phyloP scores from a whole-genome alignment of 2,113 vertebrate species.

The Stictonetta naevosa region DNA sequence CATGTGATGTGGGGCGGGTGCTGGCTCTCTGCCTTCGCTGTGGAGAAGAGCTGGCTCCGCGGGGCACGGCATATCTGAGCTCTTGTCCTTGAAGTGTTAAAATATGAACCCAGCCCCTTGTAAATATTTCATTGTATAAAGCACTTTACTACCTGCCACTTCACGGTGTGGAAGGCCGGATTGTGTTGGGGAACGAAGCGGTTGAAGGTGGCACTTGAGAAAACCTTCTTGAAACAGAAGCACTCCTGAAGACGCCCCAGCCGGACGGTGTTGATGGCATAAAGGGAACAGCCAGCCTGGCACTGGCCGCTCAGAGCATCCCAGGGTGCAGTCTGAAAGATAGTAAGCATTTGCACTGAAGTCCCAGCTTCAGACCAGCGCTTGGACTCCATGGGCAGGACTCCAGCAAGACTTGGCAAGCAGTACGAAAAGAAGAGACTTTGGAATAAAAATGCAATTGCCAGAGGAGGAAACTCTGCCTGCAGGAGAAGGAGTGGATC shows the following conservation, averaged over 20 bases:
- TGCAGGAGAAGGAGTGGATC: conserved; percentile 40
- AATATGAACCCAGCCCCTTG: conserved; percentile 45
- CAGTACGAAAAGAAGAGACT: conserved; percentile 36
- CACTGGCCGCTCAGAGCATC: conserved; percentile 51
- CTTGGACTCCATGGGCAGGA: conserved; percentile 44
- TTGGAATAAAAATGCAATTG: conserved; percentile 47
- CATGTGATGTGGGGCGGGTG: rapidly evolving
- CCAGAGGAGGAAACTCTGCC: conserved; percentile 33
- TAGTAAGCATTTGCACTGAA: conserved; percentile 67
- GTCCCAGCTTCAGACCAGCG: conserved; percentile 65
- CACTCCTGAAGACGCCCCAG: conserved; percentile 34
- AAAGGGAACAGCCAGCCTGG: conserved; percentile 51
- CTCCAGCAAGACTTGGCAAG: conserved; percentile 18
- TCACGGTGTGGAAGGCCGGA: conserved; percentile 48
- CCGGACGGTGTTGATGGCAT: background rate
- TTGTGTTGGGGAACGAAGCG: conserved; percentile 57
- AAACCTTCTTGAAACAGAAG: conserved; percentile 67
- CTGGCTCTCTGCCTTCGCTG: background rate
- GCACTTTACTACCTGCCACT: conserved; percentile 88
- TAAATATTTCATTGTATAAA: conserved; percentile 81
- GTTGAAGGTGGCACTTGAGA: background rate
- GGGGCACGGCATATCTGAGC: conserved; percentile 6
- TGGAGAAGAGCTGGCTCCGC: background rate
- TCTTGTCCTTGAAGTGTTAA: conserved; percentile 62
- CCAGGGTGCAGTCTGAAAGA: conserved; percentile 56